Conservation (phyloP, 2,888 invertebrate genomes). For the Stenodera caucasica region DNA sequence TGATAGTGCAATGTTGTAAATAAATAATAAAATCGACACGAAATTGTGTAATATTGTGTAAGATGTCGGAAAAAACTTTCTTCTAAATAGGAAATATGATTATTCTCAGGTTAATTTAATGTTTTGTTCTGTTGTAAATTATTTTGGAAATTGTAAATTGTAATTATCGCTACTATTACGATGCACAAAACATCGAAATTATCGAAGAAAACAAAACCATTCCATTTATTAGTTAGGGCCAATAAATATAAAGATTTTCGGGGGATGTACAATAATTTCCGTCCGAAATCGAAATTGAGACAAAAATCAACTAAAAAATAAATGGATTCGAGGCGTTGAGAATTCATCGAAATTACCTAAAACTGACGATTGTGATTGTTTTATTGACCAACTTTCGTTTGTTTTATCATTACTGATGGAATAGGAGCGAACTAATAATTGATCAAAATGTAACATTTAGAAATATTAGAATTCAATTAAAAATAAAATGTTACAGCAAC, state of each 20-base stretch:
- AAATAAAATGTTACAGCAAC: conserved; percentile 34
- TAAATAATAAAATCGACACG: conserved; percentile 21
- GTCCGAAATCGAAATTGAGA: neutral
- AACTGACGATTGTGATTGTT: conserved; percentile 16
- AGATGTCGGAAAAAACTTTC: no score
- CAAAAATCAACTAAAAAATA: neutral
- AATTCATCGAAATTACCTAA: neutral
- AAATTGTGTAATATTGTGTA: no score
- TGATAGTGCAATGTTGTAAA: conserved; percentile 52
- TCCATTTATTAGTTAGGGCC: no score
- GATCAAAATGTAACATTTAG: conserved; percentile 30
- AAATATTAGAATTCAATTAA: conserved; percentile 7
- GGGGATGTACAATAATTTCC: neutral
- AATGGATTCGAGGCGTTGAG: neutral
- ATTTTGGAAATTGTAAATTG: no score
- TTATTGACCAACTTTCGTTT: conserved; percentile 18
- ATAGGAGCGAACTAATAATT: conserved; percentile 29
- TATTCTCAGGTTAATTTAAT: no score
- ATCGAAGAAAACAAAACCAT: no score
- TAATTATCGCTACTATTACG: no score
- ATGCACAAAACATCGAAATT: no score
- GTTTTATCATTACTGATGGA: conserved; percentile 16
- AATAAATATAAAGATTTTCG: no score
- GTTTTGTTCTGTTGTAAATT: no score
- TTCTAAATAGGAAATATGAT: no score